Conservation (phyloP, 2,113 vertebrate species). For the Penelope pileata region DNA sequence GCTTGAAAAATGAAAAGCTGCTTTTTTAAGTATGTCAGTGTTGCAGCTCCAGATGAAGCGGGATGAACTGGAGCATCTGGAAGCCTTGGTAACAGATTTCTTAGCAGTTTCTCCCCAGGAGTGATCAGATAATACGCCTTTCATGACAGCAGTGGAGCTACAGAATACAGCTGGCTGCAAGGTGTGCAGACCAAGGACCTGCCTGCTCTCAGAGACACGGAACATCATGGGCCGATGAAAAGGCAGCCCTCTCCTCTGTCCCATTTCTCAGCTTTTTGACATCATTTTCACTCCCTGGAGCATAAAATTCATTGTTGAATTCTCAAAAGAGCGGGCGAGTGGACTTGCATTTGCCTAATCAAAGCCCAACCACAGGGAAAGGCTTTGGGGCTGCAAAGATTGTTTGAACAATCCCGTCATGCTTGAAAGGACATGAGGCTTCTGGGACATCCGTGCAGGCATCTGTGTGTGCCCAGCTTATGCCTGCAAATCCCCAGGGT, state of each 20-base stretch:
- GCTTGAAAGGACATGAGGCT: background rate
- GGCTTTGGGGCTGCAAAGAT: background rate
- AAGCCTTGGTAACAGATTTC: constrained; percentile 67
- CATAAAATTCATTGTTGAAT: background rate
- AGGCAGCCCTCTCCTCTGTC: background rate
- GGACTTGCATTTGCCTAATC: background rate
- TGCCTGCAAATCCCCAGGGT: background rate
- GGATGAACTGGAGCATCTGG: constrained; percentile 47
- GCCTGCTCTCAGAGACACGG: background rate
- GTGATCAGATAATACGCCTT: constrained; percentile 19
- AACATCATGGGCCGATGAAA: background rate
- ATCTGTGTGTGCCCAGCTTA: background rate
- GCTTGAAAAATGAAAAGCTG: constrained; percentile 39
- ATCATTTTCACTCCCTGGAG: background rate
- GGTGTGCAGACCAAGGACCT: background rate
- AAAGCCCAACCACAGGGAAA: background rate
- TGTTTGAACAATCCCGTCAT: background rate
- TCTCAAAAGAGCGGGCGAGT: background rate
- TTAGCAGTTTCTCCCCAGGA: constrained; percentile 23
- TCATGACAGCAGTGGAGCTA: constrained; percentile 29
- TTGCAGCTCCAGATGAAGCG: constrained; percentile 31
- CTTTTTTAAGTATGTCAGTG: background rate
- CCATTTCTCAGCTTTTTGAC: constrained; percentile 21
- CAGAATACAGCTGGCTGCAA: background rate
- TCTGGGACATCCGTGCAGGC: fast-evolving